Conservation (phyloP, 1,140 invertebrate genomes). For the Portunus trituberculatus region DNA sequence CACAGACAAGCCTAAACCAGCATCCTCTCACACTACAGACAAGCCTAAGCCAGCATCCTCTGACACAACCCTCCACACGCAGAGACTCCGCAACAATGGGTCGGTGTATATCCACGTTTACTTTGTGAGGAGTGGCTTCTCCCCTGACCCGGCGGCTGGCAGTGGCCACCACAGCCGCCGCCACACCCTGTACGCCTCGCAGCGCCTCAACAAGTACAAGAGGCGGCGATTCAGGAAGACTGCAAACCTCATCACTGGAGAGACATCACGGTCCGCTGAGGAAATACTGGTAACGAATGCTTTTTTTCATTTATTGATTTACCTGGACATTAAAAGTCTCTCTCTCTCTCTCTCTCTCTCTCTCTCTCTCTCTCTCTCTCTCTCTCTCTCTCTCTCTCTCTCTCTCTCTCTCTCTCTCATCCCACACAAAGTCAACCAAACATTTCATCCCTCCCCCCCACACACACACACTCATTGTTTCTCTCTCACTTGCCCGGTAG, state of each 20-base stretch:
- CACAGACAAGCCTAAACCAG: background rate
- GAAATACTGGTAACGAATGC: constrained; percentile 82
- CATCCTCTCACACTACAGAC: background rate
- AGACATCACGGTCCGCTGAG: constrained; percentile 89
- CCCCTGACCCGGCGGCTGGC: constrained; percentile 87
- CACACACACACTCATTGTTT: background rate
- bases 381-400: no score
- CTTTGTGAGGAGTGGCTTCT: constrained; percentile 89
- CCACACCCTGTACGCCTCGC: constrained; percentile 88
- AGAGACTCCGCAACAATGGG: constrained; percentile 93
- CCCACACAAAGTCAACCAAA: no score
- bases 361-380: no score
- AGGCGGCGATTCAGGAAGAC: constrained; percentile 93
- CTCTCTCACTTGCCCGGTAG: constrained; percentile 79
- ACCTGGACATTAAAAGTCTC: no score
- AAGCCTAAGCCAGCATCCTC: background rate
- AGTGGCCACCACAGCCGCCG: constrained; percentile 86
- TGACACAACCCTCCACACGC: constrained; percentile 65
- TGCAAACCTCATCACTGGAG: constrained; percentile 96
- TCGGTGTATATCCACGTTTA: constrained; percentile 96
- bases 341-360: no score
- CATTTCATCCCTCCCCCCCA: background rate
- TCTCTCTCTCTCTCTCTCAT: no score
- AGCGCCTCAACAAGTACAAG: constrained; percentile 93
- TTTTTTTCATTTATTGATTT: constrained; percentile 4